Base-by-base conservation (phyloP, 2,888 invertebrate genomes). In the Hedychridium roseum region DNA sequence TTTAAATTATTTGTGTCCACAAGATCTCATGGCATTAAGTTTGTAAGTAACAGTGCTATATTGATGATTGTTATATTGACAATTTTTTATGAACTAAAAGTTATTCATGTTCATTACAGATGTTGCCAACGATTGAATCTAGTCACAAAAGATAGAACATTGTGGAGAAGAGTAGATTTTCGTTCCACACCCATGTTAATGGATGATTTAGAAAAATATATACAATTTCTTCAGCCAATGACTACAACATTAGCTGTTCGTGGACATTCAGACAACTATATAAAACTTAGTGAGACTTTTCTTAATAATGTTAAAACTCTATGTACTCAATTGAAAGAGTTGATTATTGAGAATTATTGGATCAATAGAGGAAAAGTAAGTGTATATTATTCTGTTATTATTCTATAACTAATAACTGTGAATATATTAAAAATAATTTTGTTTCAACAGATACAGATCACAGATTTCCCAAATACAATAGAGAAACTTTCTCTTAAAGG, bases 401-500 rank as follows among this genome's bases (percentile, higher is more conserved):
- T 16, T 14, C 27, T 31, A 38, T 16, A 32, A 21, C 4, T 31
- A 21, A 16, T 42, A n/a, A 21, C 15, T 41, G 12, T 9, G 14
- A 30, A 39, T 36, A 28, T 21, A 34, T 46, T 11, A 36, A 34
- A 36, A 15, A 23, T 23, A 23, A 23, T 9, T 23, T 23, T 23
- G 23, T 23, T 6, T 63, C 78, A 76, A 36, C 79, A 90, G 89
- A 82, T 86, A 0, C 81, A 79, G 26, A 81, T 91, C 40, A 80
- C 81, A 3, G 81, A 85, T 58, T 90, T 91, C 69, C 91, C 91
- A 0, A 64, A 74, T 2, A 81, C 82, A 0, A 71, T 91, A 27
- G 84, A 82, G 62, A 83, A 83, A 37, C 70, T 92, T 1, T 87
- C 86, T 9, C 80, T 85, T 2, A 80, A 81, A 23, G 85, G 85